A percentile compares a stretch with the other conserved stretches of the same genome.
These are phyloP conservation scores for Crocallis elinguaria DNA, from an alignment of 2,888 invertebrate genomes.

Conservation along the genomic window DNA sequence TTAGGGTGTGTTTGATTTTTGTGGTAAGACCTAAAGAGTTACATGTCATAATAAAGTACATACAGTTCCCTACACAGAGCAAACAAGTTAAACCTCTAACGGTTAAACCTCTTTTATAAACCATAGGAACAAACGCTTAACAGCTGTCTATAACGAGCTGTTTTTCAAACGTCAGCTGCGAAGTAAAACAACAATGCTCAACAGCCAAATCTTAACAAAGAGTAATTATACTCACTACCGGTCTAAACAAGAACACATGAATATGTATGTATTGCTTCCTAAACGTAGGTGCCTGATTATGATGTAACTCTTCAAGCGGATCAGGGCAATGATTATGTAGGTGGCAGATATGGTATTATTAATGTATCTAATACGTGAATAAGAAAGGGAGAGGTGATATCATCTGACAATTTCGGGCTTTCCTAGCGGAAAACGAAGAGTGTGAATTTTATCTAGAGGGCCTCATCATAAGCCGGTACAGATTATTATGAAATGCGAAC, in stretches of 20 bases:
- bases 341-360: conserved; percentile 12
- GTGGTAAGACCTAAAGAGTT: too few relatives aligned
- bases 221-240: conserved; percentile 57
- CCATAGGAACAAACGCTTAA: background rate
- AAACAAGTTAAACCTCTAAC: background rate
- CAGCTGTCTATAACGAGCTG: conserved; percentile 5
- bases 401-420: background rate
- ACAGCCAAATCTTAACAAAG: conserved; percentile 41
- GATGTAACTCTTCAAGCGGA: conserved; percentile 54
- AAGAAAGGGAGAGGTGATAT: background rate
- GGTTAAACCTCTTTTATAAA: background rate
- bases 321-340: conserved; percentile 26
- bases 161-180: conserved; percentile 4
- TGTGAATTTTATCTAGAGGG: too few relatives aligned
- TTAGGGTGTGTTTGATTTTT: too few relatives aligned
- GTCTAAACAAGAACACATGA: conserved; percentile 63
- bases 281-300: conserved; percentile 67
- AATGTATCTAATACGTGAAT: background rate
- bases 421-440: too few relatives aligned
- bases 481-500: too few relatives aligned
- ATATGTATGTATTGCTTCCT: conserved; percentile 64
- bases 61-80: background rate
- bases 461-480: too few relatives aligned
- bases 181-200: conserved; percentile 24
- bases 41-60: too few relatives aligned